Evolutionary conservation across 2,797 vertebrate genomes (phyloP), one percentile per base, ranked within the genome.

Genomic region (Rhynchotus rufescens): DNA sequence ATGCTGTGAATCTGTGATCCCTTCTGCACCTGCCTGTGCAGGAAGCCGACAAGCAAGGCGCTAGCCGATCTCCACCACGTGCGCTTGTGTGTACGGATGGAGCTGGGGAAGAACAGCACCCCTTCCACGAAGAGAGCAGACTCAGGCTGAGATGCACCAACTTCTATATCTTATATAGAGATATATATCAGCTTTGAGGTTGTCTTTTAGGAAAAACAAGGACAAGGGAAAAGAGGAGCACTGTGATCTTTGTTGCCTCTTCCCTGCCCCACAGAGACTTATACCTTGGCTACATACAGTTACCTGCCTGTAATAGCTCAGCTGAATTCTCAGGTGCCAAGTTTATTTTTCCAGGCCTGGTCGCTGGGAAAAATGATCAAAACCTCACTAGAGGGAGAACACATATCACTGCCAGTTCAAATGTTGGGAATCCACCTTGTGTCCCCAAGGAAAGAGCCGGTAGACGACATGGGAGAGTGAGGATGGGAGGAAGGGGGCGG

Each of bases 201-300:
- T 38, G 84, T 40, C 64, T 66, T 71, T 71, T 26, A 14, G 44
- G 59, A 86, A 51, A 40, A 68, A 8, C 3, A 79, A 65, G 67
- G 85, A 52, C 28, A 34, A 59, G 51, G 67, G 69, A 51, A 38
- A 68, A 44, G 44, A 65, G 68, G 40, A 42, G 36, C 44, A 45
- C 40, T 14, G 20, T 0, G 1, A 34, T 36, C 52, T 74, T 42
- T 65, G 47, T 47, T 60, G 36, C 42, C 74, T 81, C 80, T 71
- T 73, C 67, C 67, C 47, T 72, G 44, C 60, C 54, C 80, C 62
- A 51, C 32, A 30, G 90, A 88, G 71, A 85, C 84, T 49, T 49
- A 49, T 25, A 49, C 89, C 94, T 93, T 95, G 86, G 84, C 57
- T 79, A 40, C 36, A 72, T 89, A 78, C 92, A 94, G 92, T 92